Evolutionary conservation across 1,140 invertebrate genomes (phyloP).

Genomic region (Phymorhynchus buccinoides): DNA sequence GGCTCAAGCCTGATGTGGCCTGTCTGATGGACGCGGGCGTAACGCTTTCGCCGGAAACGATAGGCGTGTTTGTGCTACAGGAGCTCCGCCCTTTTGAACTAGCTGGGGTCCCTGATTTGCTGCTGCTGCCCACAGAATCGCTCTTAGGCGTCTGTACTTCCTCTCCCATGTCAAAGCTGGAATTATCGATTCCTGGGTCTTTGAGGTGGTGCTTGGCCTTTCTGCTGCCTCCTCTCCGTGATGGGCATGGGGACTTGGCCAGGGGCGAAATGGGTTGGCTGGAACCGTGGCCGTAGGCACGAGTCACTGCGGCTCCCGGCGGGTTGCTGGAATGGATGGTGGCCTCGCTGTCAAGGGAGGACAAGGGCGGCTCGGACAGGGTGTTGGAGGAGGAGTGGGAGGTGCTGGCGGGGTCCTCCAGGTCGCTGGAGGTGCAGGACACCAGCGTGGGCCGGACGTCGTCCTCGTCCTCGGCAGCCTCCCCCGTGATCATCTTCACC

Average conservation of each 20-base stretch:
- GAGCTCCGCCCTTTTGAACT: conserved; percentile 31
- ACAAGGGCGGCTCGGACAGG: conserved; percentile 29
- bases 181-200: conserved; percentile 56
- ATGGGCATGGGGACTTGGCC: conserved; percentile 31
- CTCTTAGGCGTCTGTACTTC: conserved; percentile 40
- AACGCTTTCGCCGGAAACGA: not conserved
- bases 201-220: conserved; percentile 1
- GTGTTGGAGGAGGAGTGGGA: conserved; percentile 38
- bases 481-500: conserved; percentile 63
- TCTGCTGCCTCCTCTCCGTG: conserved; percentile 33
- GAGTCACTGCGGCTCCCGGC: conserved; percentile 5
- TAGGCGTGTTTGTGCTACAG: conserved; percentile 25
- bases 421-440: conserved; percentile 48
- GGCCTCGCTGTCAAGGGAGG: conserved; percentile 15
- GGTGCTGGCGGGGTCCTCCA: conserved; percentile 39
- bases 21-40: conserved; percentile 36
- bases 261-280: conserved; percentile 27
- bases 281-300: conserved; percentile 18
- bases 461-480: conserved; percentile 60
- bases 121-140: conserved; percentile 29
- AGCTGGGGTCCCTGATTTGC: conserved; percentile 36
- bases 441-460: conserved; percentile 52
- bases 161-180: conserved; percentile 56
- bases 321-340: conserved; percentile 34
- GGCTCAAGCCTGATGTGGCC: conserved; percentile 33